These are phyloP conservation scores for Acanthopagrus latus DNA, from an alignment of 2,797 vertebrate species.

Conservation along the genomic window DNA sequence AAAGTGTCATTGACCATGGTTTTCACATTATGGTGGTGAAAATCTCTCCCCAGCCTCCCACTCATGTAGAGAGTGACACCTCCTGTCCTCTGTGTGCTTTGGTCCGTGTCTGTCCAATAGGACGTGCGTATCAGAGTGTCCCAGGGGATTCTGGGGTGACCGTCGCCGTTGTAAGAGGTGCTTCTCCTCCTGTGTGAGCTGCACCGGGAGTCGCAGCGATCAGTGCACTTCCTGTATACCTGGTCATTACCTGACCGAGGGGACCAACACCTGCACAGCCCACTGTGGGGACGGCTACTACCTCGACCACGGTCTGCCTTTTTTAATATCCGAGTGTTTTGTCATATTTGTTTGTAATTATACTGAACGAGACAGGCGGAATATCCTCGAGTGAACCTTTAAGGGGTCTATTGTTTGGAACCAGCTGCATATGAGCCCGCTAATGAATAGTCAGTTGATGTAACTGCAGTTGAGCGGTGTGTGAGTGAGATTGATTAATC, in stretches of 20 bases:
- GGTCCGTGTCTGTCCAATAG: slow-evolving; percentile 58
- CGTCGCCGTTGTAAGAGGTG: slow-evolving; percentile 91
- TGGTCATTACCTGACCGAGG: slow-evolving; percentile 92
- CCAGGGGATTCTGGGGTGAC: slow-evolving; percentile 83
- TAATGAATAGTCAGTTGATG: slow-evolving; percentile 62
- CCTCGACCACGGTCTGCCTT: slow-evolving; percentile 82
- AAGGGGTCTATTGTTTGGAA: slow-evolving; percentile 8
- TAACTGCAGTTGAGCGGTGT: slow-evolving; percentile 52
- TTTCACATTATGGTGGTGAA: slow-evolving; percentile 6
- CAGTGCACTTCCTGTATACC: slow-evolving; percentile 94
- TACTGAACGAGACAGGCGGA: slow-evolving; percentile 3
- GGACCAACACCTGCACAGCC: slow-evolving; percentile 87
- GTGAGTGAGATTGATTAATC: slow-evolving; percentile 64
- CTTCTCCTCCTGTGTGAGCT: slow-evolving; percentile 90
- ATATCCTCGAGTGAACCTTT: slow-evolving; percentile 18
- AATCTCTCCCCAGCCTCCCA: neutral
- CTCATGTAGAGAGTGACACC: neutral
- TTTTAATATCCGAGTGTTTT: neutral
- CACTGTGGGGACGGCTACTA: slow-evolving; percentile 91
- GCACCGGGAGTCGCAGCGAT: slow-evolving; percentile 92
- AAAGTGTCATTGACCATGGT: neutral
- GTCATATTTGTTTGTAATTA: neutral
- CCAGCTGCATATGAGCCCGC: slow-evolving; percentile 26
- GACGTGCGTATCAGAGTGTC: slow-evolving; percentile 80
- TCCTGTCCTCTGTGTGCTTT: slow-evolving; percentile 27